These are phyloP conservation scores for Ophioderma brevispina DNA, from an alignment of 35 echinoderm and acorn worm genomes.

Conservation along the genomic window DNA sequence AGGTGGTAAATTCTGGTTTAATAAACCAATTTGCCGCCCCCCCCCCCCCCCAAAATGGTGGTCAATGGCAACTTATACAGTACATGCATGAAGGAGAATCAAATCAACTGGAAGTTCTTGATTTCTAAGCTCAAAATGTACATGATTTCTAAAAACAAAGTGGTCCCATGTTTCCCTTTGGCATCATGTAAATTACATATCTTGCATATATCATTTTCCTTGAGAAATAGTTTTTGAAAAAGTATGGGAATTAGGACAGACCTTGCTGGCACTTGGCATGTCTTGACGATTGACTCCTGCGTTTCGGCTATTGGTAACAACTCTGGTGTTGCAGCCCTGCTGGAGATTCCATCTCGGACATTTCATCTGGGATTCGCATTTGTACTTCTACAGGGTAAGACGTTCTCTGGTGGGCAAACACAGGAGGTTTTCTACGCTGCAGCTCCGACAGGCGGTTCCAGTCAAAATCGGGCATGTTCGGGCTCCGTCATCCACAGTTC, in stretches of 20 bases:
- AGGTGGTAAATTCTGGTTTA: too few species aligned
- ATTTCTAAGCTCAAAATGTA: too few species aligned
- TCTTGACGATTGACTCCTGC: neutral
- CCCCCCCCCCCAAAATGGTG: too few species aligned
- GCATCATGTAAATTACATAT: too few species aligned
- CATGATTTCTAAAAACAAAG: too few species aligned
- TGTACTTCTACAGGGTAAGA: slow-evolving; percentile 78
- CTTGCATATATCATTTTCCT: too few species aligned
- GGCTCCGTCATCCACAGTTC: slow-evolving; percentile 86
- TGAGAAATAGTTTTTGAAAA: too few species aligned
- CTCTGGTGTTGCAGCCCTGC: neutral
- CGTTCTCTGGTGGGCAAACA: slow-evolving; percentile 78
- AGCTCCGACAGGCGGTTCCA: slow-evolving; percentile 81
- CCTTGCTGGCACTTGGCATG: neutral
- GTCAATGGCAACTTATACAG: too few species aligned
- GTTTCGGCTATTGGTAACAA: neutral
- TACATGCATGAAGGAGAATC: too few species aligned
- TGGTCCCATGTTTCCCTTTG: too few species aligned
- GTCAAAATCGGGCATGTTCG: slow-evolving; percentile 38
- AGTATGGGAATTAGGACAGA: neutral
- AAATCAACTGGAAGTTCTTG: too few species aligned
- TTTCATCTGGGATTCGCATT: neutral
- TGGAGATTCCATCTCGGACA: neutral
- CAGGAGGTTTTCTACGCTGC: slow-evolving; percentile 90
- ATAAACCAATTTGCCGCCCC: too few species aligned